Conservation (phyloP, 1,140 invertebrate genomes). For the Eumaeus atala region DNA sequence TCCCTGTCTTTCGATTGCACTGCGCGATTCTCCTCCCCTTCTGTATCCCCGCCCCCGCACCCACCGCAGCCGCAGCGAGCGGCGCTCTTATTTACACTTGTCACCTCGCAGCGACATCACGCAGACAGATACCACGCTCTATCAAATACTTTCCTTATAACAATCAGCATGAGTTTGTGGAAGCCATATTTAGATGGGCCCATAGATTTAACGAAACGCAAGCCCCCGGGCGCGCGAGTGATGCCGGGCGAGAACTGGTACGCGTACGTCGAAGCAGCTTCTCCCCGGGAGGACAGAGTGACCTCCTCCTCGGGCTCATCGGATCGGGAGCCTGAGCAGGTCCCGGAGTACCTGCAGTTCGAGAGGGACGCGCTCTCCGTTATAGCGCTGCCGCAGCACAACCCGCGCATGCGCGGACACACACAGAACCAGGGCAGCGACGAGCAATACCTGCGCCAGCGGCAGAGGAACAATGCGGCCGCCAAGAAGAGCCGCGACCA, state of each 20-base stretch:
- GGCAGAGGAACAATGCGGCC: slow-evolving; percentile 95
- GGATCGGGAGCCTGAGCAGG: slow-evolving; percentile 29
- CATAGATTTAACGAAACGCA: slow-evolving; percentile 1
- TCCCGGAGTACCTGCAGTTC: slow-evolving; percentile 32
- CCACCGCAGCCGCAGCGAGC: too few species aligned
- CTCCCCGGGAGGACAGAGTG: too few species aligned
- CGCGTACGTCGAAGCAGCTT: background rate
- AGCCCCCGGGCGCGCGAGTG: background rate
- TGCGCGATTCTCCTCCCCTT: too few species aligned
- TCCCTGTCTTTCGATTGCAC: too few species aligned
- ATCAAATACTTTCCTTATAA: too few species aligned
- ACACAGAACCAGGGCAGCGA: slow-evolving; percentile 63
- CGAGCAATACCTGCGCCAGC: slow-evolving; percentile 90
- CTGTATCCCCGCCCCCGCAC: too few species aligned
- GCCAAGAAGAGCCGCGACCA: slow-evolving; percentile 95
- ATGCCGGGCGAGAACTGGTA: background rate
- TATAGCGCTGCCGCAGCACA: slow-evolving; percentile 43
- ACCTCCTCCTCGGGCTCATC: background rate
- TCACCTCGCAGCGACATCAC: too few species aligned
- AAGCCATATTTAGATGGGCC: slow-evolving; percentile 3
- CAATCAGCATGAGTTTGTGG: slow-evolving; percentile 6
- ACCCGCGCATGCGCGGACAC: slow-evolving; percentile 42
- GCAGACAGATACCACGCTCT: too few species aligned
- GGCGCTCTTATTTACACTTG: too few species aligned
- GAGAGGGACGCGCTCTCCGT: slow-evolving; percentile 37